Evolutionary conservation across 1,140 invertebrate species (phyloP).

Genomic region (Pseudachorutes palmiensis): DNA sequence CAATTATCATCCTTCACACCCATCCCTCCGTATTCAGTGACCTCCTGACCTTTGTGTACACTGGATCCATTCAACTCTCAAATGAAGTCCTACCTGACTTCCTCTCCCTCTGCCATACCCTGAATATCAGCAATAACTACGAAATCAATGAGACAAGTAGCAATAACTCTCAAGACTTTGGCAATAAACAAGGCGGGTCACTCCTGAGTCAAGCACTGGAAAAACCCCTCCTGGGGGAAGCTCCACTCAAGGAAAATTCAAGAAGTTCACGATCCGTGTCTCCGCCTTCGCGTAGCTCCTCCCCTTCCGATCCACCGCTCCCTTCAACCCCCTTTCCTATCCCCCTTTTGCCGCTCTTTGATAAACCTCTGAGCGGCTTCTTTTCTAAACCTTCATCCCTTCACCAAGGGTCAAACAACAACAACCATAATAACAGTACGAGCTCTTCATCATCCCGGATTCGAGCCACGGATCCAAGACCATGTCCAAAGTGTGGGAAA

Average conservation of each 20-base stretch:
- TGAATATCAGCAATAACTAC: conserved; percentile 9
- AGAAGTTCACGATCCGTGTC: too few relatives aligned
- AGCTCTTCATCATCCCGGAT: conserved; percentile 47
- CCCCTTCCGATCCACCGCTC: too few relatives aligned
- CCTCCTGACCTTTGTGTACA: not conserved
- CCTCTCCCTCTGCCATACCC: not conserved
- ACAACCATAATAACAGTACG: not conserved
- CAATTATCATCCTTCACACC: conserved; percentile 73
- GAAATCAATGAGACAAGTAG: too few relatives aligned
- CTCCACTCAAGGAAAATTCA: too few relatives aligned
- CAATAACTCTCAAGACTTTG: conserved; percentile 1
- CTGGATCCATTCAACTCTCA: conserved; percentile 73
- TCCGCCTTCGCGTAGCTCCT: too few relatives aligned
- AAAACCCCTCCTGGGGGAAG: not conserved
- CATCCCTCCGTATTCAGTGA: not conserved
- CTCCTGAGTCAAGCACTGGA: conserved; percentile 1
- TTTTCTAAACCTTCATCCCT: not conserved
- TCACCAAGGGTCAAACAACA: not conserved
- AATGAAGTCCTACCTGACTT: conserved; percentile 46
- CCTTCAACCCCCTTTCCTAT: not conserved
- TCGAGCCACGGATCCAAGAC: conserved; percentile 77
- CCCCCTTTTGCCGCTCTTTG: conserved; percentile 2
- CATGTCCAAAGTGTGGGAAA: conserved; percentile 85
- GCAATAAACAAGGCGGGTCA: conserved; percentile 3
- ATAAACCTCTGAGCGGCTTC: not conserved